phyloP scores from a whole-genome alignment of 2,113 vertebrate genomes.

The Egretta garzetta region DNA sequence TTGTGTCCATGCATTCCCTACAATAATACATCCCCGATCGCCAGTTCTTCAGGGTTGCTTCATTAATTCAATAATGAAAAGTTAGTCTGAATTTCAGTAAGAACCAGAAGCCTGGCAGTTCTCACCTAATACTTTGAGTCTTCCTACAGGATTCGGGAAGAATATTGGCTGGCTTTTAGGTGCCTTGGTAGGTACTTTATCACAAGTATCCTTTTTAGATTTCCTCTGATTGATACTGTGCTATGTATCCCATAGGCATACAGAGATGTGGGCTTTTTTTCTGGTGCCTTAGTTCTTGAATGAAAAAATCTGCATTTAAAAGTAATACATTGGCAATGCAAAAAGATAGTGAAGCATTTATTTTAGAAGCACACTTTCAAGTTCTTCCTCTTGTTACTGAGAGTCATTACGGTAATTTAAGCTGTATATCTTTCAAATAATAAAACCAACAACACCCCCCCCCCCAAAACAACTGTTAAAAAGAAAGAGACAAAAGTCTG shows the following conservation, averaged over 20 bases:
- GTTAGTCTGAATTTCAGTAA: not conserved
- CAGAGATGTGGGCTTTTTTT: not conserved
- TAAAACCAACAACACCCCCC: not conserved
- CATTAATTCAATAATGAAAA: not conserved
- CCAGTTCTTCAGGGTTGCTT: not conserved
- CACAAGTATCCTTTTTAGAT: not conserved
- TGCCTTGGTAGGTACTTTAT: not conserved
- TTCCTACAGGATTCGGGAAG: not conserved
- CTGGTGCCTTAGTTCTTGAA: not conserved
- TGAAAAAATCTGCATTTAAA: not conserved
- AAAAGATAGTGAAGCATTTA: not conserved
- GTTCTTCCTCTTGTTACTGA: not conserved
- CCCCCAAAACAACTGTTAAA: not conserved
- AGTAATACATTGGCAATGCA: not conserved
- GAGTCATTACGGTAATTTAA: not conserved
- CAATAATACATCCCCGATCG: not conserved
- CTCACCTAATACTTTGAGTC: not conserved
- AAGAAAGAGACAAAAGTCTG: not conserved
- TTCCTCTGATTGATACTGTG: not conserved
- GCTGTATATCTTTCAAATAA: not conserved
- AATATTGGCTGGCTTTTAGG: not conserved
- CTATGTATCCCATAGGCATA: not conserved
- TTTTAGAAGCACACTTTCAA: conserved; percentile 36
- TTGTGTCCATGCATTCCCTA: not conserved
- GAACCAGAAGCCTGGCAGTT: not conserved